phyloP scores from a whole-genome alignment of 2,113 vertebrate species.

The Pygoscelis adeliae region DNA sequence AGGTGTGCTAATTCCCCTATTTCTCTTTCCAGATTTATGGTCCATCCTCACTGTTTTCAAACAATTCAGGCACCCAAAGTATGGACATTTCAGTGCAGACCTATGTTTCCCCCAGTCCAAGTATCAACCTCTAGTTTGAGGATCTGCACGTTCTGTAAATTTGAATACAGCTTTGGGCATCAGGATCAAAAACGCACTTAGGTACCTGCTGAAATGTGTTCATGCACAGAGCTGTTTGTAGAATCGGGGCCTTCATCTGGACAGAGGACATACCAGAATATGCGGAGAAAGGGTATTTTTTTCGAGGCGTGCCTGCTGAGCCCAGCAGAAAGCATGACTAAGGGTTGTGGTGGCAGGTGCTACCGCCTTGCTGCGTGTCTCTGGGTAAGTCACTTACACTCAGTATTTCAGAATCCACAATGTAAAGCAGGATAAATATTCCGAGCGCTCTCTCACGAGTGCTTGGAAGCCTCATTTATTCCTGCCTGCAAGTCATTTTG shows the following conservation, averaged over 20 bases:
- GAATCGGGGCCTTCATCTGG: not conserved
- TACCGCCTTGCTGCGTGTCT: not conserved
- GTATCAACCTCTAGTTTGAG: not conserved
- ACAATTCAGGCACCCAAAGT: not conserved
- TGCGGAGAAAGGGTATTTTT: not conserved
- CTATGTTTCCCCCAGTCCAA: not conserved
- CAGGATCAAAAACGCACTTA: not conserved
- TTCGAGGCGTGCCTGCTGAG: fast-evolving
- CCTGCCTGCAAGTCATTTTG: not conserved
- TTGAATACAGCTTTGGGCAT: not conserved
- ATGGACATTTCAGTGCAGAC: not conserved
- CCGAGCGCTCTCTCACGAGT: fast-evolving
- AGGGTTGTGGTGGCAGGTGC: not conserved
- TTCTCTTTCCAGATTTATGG: not conserved
- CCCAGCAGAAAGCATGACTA: not conserved
- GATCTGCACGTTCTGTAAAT: not conserved
- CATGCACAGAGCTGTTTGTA: not conserved
- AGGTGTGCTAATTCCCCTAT: not conserved
- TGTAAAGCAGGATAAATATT: not conserved
- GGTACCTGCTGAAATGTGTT: not conserved
- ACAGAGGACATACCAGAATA: not conserved
- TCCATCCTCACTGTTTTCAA: not conserved
- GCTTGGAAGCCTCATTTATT: conserved; percentile 31
- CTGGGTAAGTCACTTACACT: not conserved
- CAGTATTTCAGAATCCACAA: not conserved